phyloP scores from a whole-genome alignment of 2,113 vertebrate species.

The Chaenogobius annularis region DNA sequence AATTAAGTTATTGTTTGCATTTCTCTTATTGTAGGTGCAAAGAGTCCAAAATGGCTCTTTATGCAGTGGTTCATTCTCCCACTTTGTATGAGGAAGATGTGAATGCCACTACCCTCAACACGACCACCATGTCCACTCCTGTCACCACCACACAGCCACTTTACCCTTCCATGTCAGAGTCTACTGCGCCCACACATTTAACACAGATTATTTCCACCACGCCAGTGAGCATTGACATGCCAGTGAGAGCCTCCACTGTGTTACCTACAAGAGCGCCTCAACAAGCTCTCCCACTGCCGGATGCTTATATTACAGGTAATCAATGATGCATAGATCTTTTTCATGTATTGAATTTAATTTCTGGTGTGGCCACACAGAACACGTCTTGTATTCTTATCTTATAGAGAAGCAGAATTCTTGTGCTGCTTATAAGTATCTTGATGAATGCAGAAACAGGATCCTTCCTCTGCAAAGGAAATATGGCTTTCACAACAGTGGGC shows the following conservation, averaged over 20 bases:
- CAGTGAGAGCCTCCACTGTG: neutral
- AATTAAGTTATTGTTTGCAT: neutral
- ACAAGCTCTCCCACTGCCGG: neutral
- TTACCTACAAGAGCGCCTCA: neutral
- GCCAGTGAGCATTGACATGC: neutral
- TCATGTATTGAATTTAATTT: neutral
- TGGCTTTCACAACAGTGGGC: constrained; percentile 73
- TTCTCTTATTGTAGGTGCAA: constrained; percentile 65
- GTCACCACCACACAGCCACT: constrained; percentile 14
- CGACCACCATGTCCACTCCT: neutral
- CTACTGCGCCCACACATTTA: neutral
- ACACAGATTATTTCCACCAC: neutral
- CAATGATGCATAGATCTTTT: neutral
- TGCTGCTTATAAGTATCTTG: constrained; percentile 69
- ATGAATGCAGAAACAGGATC: constrained; percentile 75
- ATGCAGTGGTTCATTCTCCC: constrained; percentile 63
- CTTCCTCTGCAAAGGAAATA: constrained; percentile 72
- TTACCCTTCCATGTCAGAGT: constrained; percentile 1
- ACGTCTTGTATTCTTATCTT: neutral
- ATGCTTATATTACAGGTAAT: constrained; percentile 46
- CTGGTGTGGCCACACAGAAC: no score
- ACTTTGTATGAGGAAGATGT: constrained; percentile 43
- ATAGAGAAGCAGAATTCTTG: constrained; percentile 67
- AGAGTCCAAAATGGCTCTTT: constrained; percentile 52
- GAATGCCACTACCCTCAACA: constrained; percentile 18